Base-by-base conservation (phyloP, 2,797 vertebrate genomes). In the Lindbergichthys nudifrons region DNA sequence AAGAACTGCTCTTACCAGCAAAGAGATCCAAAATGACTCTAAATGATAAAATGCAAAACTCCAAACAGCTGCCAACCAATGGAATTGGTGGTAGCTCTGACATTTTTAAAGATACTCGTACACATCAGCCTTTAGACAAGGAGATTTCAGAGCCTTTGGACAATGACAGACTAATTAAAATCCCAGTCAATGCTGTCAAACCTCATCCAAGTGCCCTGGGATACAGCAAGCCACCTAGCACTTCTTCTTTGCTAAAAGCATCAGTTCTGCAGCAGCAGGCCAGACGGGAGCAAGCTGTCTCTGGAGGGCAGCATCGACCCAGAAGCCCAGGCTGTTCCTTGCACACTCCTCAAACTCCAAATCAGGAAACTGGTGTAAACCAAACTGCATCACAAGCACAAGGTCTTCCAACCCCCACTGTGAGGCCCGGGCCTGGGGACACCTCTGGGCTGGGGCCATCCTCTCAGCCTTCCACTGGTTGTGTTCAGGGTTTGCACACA, bases 161-260 rank as follows among this genome's bases (percentile, higher is more conserved):
- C 80, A 95, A 88, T 0, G 96, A 96, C 72, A 95, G 94, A 86
- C 90, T 90, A 42, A 93, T 23, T 67, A 96, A 96, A 93, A 96
- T 96, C 70, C 96, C 96, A 2, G 87, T 97, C 61, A 96, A 95
- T 0, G 93, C 96, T 15, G 95, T 96, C 41, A 96, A 95, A 93
- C 96, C 96, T 65, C 96, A 96, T 88, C 93, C 96, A 88, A 96
- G 93, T 93, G 95, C 95, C 76, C 94, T 90, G 2, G 95, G 95
- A 82, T 92, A 92, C 52, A 93, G 89, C 87, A 96, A 96, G 83
- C 89, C 95, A 16, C 91, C 95, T 0, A 94, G 93, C 85, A 93
- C 95, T 80, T 96, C 96, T 69, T 86, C 94, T 0, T 89, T 96
- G 81, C 73, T 95, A 6, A 97, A 96, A 93, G 90, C 94, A 23